Percentiles rank a stretch among this genome's conserved stretches.
These are phyloP conservation scores for Tragopan temminckii DNA, from an alignment of 2,797 vertebrate species.

Conservation along the genomic window DNA sequence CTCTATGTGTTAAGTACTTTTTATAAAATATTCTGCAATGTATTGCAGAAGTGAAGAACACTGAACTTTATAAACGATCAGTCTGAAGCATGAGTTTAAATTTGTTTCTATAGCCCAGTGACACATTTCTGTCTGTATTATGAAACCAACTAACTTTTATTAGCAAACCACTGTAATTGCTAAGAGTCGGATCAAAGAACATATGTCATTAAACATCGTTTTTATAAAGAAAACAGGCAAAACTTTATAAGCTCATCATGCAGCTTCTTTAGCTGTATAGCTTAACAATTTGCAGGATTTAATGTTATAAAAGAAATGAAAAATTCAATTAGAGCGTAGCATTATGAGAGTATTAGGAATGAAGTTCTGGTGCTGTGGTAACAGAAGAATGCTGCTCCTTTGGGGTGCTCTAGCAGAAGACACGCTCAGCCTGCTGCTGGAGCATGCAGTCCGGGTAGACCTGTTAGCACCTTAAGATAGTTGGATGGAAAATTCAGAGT, in stretches of 20 bases:
- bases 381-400: constrained; percentile 6
- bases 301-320: constrained; percentile 46
- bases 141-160: constrained; percentile 47
- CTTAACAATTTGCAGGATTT: constrained; percentile 11
- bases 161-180: constrained; percentile 28
- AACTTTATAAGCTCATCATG: constrained; percentile 47
- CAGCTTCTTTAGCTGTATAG: neutral
- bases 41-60: neutral
- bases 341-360: constrained; percentile 12
- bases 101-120: neutral
- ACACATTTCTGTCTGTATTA: constrained; percentile 16
- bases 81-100: neutral
- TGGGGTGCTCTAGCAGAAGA: neutral
- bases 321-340: constrained; percentile 43
- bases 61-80: neutral
- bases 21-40: neutral
- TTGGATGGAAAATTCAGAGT: neutral
- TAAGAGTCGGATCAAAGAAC: constrained; percentile 36
- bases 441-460: neutral
- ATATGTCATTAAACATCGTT: neutral
- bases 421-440: neutral
- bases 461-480: neutral
- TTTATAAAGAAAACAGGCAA: constrained; percentile 29
- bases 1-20: neutral
- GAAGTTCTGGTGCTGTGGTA: neutral